Conservation (phyloP, 2,797 vertebrate genomes). For the Coranthus polyacanthus region DNA sequence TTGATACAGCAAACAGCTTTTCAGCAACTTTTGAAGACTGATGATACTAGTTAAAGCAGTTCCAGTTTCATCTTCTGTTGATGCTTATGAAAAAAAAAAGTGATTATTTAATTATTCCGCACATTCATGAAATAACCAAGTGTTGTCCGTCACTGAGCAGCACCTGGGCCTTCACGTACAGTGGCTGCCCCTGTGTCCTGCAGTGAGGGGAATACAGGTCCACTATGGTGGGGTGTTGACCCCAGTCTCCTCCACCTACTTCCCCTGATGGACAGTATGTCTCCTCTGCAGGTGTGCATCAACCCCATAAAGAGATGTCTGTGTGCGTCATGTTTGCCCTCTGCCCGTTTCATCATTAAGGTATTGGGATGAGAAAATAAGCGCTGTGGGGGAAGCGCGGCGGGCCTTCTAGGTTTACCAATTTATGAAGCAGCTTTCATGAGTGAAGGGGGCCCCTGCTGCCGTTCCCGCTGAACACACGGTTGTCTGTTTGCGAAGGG, state of each 20-base stretch:
- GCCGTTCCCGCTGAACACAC: constrained; percentile 76
- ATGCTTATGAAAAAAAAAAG: constrained; percentile 19
- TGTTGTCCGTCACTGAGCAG: constrained; percentile 47
- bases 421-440: constrained; percentile 85
- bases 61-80: neutral
- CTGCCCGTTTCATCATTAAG: constrained; percentile 80
- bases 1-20: constrained; percentile 1
- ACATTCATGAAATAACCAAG: constrained; percentile 49
- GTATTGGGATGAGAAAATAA: constrained; percentile 79
- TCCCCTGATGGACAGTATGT: constrained; percentile 60
- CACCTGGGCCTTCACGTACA: constrained; percentile 56
- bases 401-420: constrained; percentile 79
- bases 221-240: constrained; percentile 65
- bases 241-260: constrained; percentile 49
- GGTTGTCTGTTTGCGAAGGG: constrained; percentile 75
- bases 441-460: constrained; percentile 51
- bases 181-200: constrained; percentile 58
- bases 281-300: constrained; percentile 80
- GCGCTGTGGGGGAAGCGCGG: constrained; percentile 48
- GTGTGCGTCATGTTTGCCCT: constrained; percentile 75
- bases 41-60: too few relatives aligned
- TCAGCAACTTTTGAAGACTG: neutral
- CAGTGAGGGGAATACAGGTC: constrained; percentile 50
- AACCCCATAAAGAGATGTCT: constrained; percentile 83
- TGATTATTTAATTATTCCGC: constrained; percentile 26